Evolutionary conservation across 2,113 vertebrate genomes (phyloP).

Genomic region (Dunckerocampus dactyliophorus): DNA sequence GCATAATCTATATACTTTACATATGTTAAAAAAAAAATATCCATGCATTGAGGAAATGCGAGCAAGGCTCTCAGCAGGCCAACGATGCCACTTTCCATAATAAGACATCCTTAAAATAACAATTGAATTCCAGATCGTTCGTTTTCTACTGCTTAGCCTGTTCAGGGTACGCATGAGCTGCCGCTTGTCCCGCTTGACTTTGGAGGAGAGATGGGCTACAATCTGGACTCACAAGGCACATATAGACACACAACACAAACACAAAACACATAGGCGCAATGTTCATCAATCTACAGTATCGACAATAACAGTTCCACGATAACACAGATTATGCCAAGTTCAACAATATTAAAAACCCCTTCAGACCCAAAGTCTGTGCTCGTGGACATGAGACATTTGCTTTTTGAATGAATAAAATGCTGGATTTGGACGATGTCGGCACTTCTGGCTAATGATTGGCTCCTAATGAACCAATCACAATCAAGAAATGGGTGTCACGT

Average conservation of each 20-base stretch:
- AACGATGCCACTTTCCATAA: background rate
- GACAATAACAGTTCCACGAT: too few relatives aligned
- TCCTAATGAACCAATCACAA: background rate
- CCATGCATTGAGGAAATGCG: background rate
- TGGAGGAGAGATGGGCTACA: too few relatives aligned
- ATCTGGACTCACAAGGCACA: too few relatives aligned
- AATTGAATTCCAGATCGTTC: too few relatives aligned
- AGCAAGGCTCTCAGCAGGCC: background rate
- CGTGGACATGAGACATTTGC: background rate
- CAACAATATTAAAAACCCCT: background rate
- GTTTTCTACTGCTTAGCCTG: too few relatives aligned
- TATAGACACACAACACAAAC: too few relatives aligned
- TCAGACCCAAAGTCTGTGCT: background rate
- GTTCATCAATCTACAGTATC: too few relatives aligned
- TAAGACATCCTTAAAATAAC: background rate
- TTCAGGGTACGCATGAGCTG: too few relatives aligned
- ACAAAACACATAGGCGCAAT: too few relatives aligned
- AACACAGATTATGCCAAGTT: background rate
- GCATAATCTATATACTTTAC: conserved; percentile 19
- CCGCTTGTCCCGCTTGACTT: too few relatives aligned
- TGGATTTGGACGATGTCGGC: background rate
- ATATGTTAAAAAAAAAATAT: background rate
- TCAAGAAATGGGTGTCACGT: background rate
- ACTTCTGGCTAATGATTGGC: background rate
- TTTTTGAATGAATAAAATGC: background rate